Conservation (phyloP, 2,797 vertebrate genomes). For the Danio aesculapii region DNA sequence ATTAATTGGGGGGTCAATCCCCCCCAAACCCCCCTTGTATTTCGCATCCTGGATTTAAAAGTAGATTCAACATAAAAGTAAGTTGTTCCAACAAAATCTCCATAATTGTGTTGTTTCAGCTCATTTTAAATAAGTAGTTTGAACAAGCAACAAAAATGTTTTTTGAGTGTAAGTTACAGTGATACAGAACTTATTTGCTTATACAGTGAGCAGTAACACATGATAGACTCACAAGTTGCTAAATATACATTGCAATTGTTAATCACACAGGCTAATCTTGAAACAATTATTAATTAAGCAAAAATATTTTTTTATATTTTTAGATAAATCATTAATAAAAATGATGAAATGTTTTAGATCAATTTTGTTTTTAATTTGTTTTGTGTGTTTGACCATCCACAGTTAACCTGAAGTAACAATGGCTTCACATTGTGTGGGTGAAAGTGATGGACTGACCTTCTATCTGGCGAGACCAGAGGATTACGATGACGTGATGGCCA, state of each 20-base stretch:
- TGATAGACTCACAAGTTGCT: not conserved
- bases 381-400: not conserved
- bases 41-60: too few relatives aligned
- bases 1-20: too few relatives aligned
- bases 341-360: too few relatives aligned
- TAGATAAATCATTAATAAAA: not conserved
- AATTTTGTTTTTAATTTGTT: not conserved
- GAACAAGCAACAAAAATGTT: too few relatives aligned
- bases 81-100: too few relatives aligned
- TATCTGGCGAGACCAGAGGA: slow-evolving; percentile 66
- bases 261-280: not conserved
- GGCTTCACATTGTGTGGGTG: slow-evolving; percentile 47
- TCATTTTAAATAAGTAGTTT: too few relatives aligned
- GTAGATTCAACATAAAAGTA: too few relatives aligned
- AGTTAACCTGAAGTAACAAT: slow-evolving; percentile 34
- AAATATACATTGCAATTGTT: not conserved
- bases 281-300: too few relatives aligned
- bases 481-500: slow-evolving; percentile 71
- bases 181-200: not conserved
- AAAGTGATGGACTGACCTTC: slow-evolving; percentile 69
- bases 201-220: not conserved
- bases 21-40: too few relatives aligned
- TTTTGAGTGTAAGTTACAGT: too few relatives aligned
- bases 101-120: too few relatives aligned
- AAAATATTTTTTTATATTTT: not conserved